These are phyloP conservation scores for Pelecanoides urinatrix DNA, from an alignment of 2,113 vertebrate species.

Conservation along the genomic window DNA sequence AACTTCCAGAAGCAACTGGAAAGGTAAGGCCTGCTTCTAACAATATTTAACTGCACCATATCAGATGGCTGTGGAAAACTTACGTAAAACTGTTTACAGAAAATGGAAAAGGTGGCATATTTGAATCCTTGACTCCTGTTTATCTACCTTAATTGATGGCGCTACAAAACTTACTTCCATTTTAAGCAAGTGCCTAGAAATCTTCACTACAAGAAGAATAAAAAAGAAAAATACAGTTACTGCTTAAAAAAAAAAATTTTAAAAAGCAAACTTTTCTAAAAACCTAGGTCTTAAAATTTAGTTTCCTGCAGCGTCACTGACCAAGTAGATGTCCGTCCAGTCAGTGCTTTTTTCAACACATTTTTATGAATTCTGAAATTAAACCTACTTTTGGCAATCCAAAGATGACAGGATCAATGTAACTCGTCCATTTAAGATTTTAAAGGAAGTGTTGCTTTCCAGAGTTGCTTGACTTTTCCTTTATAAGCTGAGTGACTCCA, in stretches of 20 bases:
- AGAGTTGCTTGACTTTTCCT: constrained; percentile 43
- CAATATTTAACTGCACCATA: background rate
- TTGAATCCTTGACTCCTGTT: background rate
- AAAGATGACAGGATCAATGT: background rate
- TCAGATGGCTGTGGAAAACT: background rate
- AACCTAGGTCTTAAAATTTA: background rate
- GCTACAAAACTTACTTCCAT: background rate
- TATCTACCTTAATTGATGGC: background rate
- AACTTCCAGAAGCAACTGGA: background rate
- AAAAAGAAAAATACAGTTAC: background rate
- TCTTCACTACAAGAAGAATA: background rate
- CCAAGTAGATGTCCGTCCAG: background rate
- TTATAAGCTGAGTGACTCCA: constrained; percentile 21
- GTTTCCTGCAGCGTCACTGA: background rate
- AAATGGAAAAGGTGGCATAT: background rate
- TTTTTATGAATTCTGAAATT: background rate
- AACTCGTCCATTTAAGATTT: constrained; percentile 34
- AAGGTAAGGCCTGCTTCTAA: background rate
- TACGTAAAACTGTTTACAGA: background rate
- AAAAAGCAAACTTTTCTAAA: background rate
- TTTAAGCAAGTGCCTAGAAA: background rate
- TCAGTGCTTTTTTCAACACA: background rate
- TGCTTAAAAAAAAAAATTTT: background rate
- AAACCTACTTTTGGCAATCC: constrained; percentile 10
- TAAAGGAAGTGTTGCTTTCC: constrained; percentile 30